These are phyloP conservation scores for Eurypyga helias DNA, from an alignment of 2,113 vertebrate species.

Conservation along the genomic window DNA sequence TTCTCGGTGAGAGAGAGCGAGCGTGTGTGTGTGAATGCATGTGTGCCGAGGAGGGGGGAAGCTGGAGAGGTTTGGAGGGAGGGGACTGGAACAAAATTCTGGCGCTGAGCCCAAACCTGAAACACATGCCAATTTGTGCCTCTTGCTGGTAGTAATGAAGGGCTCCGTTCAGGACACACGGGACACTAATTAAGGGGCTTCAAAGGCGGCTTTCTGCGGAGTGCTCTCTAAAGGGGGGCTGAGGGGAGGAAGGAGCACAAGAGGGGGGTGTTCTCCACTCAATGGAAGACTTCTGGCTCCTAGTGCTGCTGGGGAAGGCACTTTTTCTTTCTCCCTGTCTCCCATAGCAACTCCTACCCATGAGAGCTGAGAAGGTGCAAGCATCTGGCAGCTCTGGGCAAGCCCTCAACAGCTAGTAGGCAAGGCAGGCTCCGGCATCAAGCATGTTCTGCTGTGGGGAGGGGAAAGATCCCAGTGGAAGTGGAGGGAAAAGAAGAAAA, in stretches of 20 bases:
- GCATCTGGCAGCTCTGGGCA: constrained; percentile 28
- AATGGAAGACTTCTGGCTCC: constrained; percentile 61
- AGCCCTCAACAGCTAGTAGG: not conserved
- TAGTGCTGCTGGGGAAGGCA: constrained; percentile 53
- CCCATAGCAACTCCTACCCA: constrained; percentile 70
- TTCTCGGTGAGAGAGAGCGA: not conserved
- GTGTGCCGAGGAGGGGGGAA: not conserved
- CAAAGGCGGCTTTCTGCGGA: constrained; percentile 65
- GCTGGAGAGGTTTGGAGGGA: not conserved
- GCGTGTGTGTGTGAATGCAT: not conserved
- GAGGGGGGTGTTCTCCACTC: constrained; percentile 60
- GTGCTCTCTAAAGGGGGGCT: constrained; percentile 55
- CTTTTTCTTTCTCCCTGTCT: constrained; percentile 56
- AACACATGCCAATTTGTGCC: constrained; percentile 66
- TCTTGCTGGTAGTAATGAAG: constrained; percentile 65
- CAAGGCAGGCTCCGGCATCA: not conserved
- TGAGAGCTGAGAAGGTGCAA: constrained; percentile 53
- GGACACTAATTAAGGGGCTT: constrained; percentile 73
- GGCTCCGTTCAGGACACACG: constrained; percentile 65
- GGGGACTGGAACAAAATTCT: constrained; percentile 33
- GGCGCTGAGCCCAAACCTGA: constrained; percentile 11
- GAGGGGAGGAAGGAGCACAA: constrained; percentile 59
- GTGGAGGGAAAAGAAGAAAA: not conserved
- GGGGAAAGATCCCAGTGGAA: not conserved
- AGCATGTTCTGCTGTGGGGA: not conserved